A percentile compares a stretch with the other conserved stretches of the same genome.
Conservation (phyloP, 2,113 vertebrate genomes). For the Condylura cristata region DNA sequence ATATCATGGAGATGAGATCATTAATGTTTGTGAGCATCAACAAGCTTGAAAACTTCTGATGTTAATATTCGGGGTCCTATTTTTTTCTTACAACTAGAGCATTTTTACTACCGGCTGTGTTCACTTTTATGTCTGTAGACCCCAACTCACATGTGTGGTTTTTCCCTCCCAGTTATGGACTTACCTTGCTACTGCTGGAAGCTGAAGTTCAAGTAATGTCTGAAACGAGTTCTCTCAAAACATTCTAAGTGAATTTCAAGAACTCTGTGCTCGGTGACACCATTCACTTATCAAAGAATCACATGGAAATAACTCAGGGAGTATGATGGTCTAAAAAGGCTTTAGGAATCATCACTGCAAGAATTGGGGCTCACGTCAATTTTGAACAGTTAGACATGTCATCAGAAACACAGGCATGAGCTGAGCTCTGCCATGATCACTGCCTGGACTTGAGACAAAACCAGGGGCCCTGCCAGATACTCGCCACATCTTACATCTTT, state of each 20-base stretch:
- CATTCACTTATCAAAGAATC: neutral
- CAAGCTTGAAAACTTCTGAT: neutral
- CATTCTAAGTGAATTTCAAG: neutral
- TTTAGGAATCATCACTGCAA: neutral
- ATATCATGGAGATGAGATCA: neutral
- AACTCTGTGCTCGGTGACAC: neutral
- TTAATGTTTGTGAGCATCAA: neutral
- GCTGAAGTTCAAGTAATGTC: neutral
- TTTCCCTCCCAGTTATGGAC: neutral
- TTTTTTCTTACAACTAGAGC: conserved; percentile 18
- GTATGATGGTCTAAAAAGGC: neutral
- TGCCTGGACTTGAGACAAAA: neutral
- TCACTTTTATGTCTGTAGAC: neutral
- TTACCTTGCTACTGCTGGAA: neutral
- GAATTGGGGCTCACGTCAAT: neutral
- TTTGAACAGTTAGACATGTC: neutral
- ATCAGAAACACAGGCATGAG: neutral
- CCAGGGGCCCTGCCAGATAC: neutral
- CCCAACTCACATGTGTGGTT: neutral
- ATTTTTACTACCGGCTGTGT: neutral
- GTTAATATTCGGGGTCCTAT: neutral
- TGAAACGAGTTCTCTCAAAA: conserved; percentile 3
- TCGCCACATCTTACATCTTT: too few relatives aligned
- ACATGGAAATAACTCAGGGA: neutral
- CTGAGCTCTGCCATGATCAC: neutral